A percentile compares a stretch with the other conserved stretches of the same genome.
phyloP scores from a whole-genome alignment of 2,797 vertebrate genomes.

The Hydrophis major region DNA sequence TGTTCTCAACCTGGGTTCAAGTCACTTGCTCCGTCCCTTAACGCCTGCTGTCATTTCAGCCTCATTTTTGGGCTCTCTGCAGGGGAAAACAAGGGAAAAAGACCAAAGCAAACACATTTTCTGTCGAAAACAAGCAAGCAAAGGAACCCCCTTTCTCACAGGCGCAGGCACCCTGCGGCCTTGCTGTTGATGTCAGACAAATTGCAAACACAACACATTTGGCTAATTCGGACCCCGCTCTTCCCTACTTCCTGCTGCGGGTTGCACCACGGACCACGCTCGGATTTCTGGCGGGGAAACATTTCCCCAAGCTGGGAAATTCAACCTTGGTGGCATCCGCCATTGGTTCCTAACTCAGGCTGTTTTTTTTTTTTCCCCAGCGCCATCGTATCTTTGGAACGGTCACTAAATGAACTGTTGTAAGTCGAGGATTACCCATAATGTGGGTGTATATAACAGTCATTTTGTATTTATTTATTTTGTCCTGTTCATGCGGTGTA shows the following conservation, averaged over 20 bases:
- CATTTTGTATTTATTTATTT: not conserved
- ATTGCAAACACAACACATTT: not conserved
- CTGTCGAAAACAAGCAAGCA: not conserved
- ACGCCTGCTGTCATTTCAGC: not conserved
- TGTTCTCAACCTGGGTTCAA: not conserved
- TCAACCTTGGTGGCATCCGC: not conserved
- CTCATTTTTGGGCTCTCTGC: not conserved
- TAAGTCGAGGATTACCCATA: not conserved
- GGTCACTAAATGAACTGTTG: not conserved
- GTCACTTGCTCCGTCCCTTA: not conserved
- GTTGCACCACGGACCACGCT: not conserved
- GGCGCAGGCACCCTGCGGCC: not conserved
- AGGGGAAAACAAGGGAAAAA: not conserved
- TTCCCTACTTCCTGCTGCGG: not conserved
- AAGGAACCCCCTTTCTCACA: not conserved
- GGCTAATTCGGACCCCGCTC: not conserved
- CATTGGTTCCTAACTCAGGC: not conserved
- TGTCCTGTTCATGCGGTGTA: not conserved
- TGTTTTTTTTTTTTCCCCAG: too few species aligned
- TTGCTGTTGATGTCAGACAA: not conserved
- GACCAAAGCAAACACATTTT: not conserved
- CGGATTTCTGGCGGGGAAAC: not conserved
- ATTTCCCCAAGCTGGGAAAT: not conserved
- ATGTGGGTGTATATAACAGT: not conserved
- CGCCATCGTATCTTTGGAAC: not conserved